Conservation (phyloP, 2,797 vertebrate genomes). For the Sus cebifrons region DNA sequence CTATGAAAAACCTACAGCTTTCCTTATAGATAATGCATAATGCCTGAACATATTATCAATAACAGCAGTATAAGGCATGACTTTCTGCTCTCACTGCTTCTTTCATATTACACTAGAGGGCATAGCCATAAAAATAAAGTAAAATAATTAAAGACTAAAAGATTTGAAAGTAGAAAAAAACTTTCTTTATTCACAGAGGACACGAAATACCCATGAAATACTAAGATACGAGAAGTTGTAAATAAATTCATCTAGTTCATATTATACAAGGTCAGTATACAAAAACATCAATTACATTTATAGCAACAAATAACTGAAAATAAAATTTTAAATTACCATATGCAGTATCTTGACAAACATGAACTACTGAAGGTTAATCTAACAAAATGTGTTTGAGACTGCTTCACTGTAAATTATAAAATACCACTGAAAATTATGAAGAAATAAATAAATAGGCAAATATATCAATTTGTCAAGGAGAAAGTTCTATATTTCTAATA, state of each 20-base stretch:
- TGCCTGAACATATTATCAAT: neutral
- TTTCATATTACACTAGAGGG: neutral
- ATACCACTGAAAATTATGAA: neutral
- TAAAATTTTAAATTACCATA: neutral
- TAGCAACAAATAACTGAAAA: neutral
- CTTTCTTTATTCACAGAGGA: neutral
- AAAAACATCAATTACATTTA: neutral
- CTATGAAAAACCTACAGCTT: neutral
- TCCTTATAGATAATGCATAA: neutral
- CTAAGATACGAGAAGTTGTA: neutral
- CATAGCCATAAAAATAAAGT: neutral
- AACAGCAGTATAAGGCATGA: neutral
- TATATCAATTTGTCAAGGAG: neutral
- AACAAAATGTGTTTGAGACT: neutral
- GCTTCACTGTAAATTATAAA: neutral
- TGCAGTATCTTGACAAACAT: neutral
- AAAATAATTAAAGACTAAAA: neutral
- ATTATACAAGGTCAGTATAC: neutral
- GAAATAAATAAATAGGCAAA: neutral
- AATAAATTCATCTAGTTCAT: neutral
- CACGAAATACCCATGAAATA: neutral
- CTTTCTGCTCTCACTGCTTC: neutral
- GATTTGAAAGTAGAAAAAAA: neutral
- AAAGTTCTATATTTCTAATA: neutral
- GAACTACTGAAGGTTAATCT: neutral